Conservation (phyloP, 2,113 vertebrate species). For the Parotia lawesii region DNA sequence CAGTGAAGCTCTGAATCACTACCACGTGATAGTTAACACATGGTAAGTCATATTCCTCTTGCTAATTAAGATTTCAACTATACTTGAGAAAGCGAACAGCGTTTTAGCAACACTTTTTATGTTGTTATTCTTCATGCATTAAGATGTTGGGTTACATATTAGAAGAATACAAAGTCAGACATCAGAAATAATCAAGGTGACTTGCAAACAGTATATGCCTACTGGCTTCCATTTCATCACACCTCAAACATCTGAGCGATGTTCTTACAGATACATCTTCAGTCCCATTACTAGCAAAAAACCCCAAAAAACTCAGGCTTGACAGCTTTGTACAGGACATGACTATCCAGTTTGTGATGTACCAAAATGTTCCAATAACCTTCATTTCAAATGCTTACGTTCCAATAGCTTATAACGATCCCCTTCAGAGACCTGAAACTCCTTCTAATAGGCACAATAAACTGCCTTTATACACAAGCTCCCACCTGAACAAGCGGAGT, state of each 20-base stretch:
- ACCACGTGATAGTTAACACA: neutral
- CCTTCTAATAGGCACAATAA: neutral
- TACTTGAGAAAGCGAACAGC: neutral
- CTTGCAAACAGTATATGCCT: neutral
- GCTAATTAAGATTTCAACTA: neutral
- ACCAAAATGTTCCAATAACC: neutral
- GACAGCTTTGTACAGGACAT: neutral
- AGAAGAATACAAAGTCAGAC: neutral
- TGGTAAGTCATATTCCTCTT: neutral
- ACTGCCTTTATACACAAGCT: neutral
- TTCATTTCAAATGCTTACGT: neutral
- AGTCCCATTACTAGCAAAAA: neutral
- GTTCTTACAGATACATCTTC: neutral
- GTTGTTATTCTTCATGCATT: neutral
- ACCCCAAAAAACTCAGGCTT: neutral
- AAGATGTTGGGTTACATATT: neutral
- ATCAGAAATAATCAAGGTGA: neutral
- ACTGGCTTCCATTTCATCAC: neutral
- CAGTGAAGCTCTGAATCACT: neutral
- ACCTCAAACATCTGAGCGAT: neutral
- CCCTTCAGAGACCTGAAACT: neutral
- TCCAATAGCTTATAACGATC: neutral
- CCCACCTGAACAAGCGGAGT: neutral
- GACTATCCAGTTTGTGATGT: neutral
- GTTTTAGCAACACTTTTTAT: neutral